phyloP scores from a whole-genome alignment of 2,797 vertebrate genomes.

The Taeniopygia guttata region DNA sequence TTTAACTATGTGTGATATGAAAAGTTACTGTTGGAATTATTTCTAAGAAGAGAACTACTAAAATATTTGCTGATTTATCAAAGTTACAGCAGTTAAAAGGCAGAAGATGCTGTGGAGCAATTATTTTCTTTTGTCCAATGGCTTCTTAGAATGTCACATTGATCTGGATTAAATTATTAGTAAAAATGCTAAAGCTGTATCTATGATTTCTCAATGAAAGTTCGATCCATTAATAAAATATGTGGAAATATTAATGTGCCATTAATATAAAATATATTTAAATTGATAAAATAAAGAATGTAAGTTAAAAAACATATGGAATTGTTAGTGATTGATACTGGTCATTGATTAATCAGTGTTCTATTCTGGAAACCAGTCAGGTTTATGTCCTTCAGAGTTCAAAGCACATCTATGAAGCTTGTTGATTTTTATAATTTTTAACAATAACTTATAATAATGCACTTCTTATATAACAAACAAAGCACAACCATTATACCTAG shows the following conservation, averaged over 20 bases:
- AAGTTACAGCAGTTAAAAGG: background rate
- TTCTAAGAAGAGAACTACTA: background rate
- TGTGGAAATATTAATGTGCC: background rate
- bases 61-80: slow-evolving; percentile 27
- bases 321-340: background rate
- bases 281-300: background rate
- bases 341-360: background rate
- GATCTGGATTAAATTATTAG: background rate
- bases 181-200: background rate
- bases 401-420: background rate
- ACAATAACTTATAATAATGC: background rate
- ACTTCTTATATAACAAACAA: background rate
- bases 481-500: background rate
- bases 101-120: background rate
- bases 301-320: background rate
- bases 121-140: background rate
- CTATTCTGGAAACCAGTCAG: background rate
- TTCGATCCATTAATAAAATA: background rate
- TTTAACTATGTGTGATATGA: slow-evolving; percentile 41
- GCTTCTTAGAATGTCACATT: background rate
- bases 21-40: slow-evolving; percentile 20
- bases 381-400: background rate
- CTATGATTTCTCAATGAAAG: background rate
- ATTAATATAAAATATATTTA: background rate
- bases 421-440: background rate